Base-by-base conservation (phyloP, 2,113 vertebrate species). In the Tylochromis polylepis region DNA sequence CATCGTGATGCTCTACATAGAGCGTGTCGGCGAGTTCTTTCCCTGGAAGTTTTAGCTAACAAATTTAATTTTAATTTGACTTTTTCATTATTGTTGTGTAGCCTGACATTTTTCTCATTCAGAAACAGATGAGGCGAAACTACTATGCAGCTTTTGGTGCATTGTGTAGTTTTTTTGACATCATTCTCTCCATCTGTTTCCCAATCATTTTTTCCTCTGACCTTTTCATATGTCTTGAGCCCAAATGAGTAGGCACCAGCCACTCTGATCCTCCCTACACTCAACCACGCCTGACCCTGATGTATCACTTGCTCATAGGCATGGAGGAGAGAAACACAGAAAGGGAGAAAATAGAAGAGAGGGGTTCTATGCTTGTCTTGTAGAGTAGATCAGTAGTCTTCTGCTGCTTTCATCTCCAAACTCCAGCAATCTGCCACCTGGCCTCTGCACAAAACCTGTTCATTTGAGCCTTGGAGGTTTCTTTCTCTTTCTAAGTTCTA, bases 301-400 rank as follows among this genome's bases (percentile, higher is more conserved):
- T 93, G 92, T 91, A 94, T 95, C 93, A 93, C 85, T 87, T 15
- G 89, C 93, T 92, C 65, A 29, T 49, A 24, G 95, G 93, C 90
- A 79, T 29, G 51, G 62, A 88, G 87, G 86, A 89, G 88, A 89
- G 84, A 83, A 88, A 84, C 11, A 80, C 5, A 83, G 60, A 79
- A 83, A 62, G 88, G 83, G 81, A 91, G 87, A 82, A 90, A 89
- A 91, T 92, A 89, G 87, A 89, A 72, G 79, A 89, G 77, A 86
- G 79, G 75, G 83, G 58, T 70, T 91, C 85, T 67, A 82, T 93
- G 86, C 92, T 90, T 88, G 91, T 94, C 91, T 86, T 77, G 75
- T 85, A 87, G 86, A 91, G 87, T 72, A 91, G 91, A 95, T 94
- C 92, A 89, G 87, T 90, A 67, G 70, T 93, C 92, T 88, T 88